phyloP scores from a whole-genome alignment of 2,797 vertebrate genomes.

The Enteromius fasciolatus region DNA sequence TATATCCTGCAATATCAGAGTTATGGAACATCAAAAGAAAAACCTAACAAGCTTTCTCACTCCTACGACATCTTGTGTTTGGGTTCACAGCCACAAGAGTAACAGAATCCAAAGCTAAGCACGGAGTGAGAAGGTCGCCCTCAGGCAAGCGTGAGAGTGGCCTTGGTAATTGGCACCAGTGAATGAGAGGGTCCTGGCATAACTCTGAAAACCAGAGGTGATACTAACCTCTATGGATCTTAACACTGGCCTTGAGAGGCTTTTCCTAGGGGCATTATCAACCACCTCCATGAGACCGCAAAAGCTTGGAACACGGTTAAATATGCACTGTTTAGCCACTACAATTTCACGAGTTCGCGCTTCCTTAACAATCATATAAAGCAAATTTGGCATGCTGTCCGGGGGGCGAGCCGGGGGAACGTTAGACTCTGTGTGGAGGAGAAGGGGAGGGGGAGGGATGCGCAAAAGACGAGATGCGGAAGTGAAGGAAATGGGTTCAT shows the following conservation, averaged over 20 bases:
- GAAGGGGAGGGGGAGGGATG: too few species aligned
- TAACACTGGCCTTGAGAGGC: slow-evolving; percentile 10
- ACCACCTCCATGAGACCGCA: slow-evolving; percentile 13
- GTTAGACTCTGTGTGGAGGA: too few species aligned
- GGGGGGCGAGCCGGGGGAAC: too few species aligned
- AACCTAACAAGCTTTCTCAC: slow-evolving; percentile 31
- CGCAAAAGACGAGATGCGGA: too few species aligned
- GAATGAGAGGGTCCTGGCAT: slow-evolving; percentile 52
- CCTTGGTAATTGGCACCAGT: slow-evolving; percentile 64
- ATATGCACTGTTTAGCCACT: background rate
- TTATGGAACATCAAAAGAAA: background rate
- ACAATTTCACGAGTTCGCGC: too few species aligned
- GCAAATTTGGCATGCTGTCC: too few species aligned
- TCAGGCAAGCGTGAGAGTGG: slow-evolving; percentile 47
- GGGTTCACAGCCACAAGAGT: slow-evolving; percentile 36
- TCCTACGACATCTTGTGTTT: slow-evolving; percentile 1
- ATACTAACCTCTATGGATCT: slow-evolving; percentile 30
- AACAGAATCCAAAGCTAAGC: slow-evolving; percentile 57
- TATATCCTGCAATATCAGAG: slow-evolving; percentile 1
- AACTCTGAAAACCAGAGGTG: slow-evolving; percentile 14
- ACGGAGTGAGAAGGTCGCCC: slow-evolving; percentile 30
- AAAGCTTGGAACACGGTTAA: background rate
- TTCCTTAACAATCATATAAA: too few species aligned
- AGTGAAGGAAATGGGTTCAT: too few species aligned
- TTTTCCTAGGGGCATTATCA: slow-evolving; percentile 35